A percentile compares a stretch with the other conserved stretches of the same genome.
phyloP scores from a whole-genome alignment of 1,140 invertebrate genomes.

The Drosophila baimaii region DNA sequence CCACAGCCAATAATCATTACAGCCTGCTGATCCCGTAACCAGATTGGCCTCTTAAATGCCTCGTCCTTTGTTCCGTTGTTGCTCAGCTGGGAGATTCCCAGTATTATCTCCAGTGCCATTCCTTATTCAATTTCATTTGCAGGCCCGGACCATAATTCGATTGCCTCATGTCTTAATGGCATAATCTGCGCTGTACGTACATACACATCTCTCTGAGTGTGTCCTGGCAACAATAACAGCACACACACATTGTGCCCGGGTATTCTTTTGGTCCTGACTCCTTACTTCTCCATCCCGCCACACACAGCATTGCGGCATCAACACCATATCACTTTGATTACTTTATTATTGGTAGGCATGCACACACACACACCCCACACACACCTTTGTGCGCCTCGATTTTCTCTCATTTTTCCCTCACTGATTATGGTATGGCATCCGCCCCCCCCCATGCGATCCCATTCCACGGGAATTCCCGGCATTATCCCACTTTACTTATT shows the following conservation, averaged over 20 bases:
- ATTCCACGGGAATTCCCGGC: slow-evolving; percentile 10
- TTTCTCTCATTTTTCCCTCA: slow-evolving; percentile 41
- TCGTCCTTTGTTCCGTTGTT: slow-evolving; percentile 18
- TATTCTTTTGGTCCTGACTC: slow-evolving; percentile 22
- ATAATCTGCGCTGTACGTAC: slow-evolving; percentile 53
- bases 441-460: background rate
- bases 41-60: slow-evolving; percentile 34
- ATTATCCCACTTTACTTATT: slow-evolving; percentile 78
- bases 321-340: slow-evolving; percentile 82
- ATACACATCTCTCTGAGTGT: slow-evolving; percentile 13
- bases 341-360: slow-evolving; percentile 75
- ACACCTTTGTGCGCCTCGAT: slow-evolving; percentile 29
- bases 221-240: slow-evolving; percentile 70
- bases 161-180: slow-evolving; percentile 72
- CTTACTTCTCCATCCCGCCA: background rate
- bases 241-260: slow-evolving; percentile 31
- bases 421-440: slow-evolving; percentile 52
- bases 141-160: slow-evolving; percentile 62
- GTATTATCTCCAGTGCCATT: slow-evolving; percentile 5
- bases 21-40: slow-evolving; percentile 12
- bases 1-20: slow-evolving; percentile 11
- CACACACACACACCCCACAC: slow-evolving; percentile 21
- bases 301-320: slow-evolving; percentile 48
- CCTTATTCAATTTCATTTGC: slow-evolving; percentile 48
- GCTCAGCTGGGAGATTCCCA: slow-evolving; percentile 32